Percentiles rank a stretch among this genome's conserved stretches.
These are phyloP conservation scores for Caenorhabditis doughertyi DNA, from an alignment of 2,888 invertebrate genomes.

Conservation along the genomic window DNA sequence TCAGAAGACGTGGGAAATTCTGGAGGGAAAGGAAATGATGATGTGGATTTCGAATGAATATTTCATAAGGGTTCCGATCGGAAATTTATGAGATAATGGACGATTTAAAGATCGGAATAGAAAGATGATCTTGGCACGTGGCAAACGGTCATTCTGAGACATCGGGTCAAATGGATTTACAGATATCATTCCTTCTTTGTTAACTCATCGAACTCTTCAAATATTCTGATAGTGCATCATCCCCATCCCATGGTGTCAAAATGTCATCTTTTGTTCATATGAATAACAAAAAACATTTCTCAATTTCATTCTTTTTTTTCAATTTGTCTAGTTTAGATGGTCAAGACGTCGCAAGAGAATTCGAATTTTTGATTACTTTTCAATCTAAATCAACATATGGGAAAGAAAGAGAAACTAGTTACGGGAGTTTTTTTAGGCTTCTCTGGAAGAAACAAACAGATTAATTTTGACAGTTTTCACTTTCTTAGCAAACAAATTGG, in stretches of 20 bases:
- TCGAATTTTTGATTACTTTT: conserved; percentile 21
- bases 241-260: not conserved
- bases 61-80: too few species aligned
- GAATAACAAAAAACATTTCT: conserved; percentile 16
- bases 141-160: too few species aligned
- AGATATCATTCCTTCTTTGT: too few species aligned
- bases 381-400: not conserved
- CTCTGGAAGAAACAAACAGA: conserved; percentile 11
- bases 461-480: conserved; percentile 9
- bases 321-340: conserved; percentile 2
- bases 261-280: not conserved
- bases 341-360: not conserved
- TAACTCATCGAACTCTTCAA: too few species aligned
- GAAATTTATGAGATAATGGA: not conserved
- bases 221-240: not conserved
- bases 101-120: too few species aligned
- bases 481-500: not conserved
- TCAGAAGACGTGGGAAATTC: not conserved
- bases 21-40: not conserved
- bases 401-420: conserved; percentile 10
- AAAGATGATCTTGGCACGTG: too few species aligned
- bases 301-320: not conserved
- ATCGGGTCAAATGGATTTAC: too few species aligned
- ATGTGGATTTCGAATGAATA: not conserved
- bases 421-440: not conserved